Conservation (phyloP, 2,797 vertebrate genomes). For the Saxicola maurus region DNA sequence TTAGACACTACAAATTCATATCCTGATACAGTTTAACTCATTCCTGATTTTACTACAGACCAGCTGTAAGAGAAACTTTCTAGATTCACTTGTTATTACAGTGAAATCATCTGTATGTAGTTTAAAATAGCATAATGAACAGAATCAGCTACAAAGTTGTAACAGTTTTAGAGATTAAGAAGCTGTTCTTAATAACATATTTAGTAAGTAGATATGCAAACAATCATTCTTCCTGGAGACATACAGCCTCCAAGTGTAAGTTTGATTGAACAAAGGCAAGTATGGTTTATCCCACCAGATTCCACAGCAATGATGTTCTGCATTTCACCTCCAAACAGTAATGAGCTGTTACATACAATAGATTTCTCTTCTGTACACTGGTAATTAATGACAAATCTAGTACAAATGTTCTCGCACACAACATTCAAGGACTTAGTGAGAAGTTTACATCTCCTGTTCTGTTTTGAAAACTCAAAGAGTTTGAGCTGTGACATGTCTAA, state of each 20-base stretch:
- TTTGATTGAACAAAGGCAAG: neutral
- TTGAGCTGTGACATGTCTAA: neutral
- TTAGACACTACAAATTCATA: neutral
- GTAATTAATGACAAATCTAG: neutral
- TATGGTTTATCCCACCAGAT: neutral
- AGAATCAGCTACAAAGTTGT: neutral
- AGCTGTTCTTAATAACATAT: neutral
- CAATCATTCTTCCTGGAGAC: neutral
- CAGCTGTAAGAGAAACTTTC: neutral
- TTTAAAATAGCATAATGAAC: neutral
- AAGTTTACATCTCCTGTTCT: neutral
- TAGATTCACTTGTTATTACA: neutral
- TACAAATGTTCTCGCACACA: neutral
- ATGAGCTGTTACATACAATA: fast-evolving
- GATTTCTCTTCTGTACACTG: neutral
- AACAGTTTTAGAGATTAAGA: neutral
- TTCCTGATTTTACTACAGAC: neutral
- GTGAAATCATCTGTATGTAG: neutral
- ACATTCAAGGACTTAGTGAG: neutral
- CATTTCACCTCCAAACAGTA: neutral
- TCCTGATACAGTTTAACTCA: neutral
- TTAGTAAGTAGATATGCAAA: neutral
- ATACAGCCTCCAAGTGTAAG: neutral
- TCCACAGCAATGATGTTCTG: fast-evolving
- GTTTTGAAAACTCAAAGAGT: neutral